phyloP scores from a whole-genome alignment of 2,888 invertebrate genomes.

The Callinectes sapidus region DNA sequence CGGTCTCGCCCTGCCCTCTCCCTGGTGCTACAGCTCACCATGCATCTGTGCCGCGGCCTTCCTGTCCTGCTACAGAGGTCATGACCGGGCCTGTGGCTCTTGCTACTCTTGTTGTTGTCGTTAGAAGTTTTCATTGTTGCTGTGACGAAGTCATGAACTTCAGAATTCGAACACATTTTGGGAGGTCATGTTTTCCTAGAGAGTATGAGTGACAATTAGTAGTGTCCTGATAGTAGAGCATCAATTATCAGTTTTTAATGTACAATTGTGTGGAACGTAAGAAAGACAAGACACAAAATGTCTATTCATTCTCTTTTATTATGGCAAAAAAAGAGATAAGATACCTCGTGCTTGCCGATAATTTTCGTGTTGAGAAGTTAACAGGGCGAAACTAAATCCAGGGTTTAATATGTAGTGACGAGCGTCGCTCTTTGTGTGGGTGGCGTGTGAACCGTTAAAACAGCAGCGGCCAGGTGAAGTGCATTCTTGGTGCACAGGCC shows the following conservation, averaged over 20 bases:
- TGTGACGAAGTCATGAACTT: not conserved
- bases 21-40: not conserved
- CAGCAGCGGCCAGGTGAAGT: not conserved
- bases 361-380: constrained; percentile 7
- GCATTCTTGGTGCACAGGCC: not conserved
- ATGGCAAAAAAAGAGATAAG: not conserved
- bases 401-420: not conserved
- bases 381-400: not conserved
- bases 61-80: not conserved
- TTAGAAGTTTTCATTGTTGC: not conserved
- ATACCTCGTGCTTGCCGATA: not conserved
- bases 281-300: not conserved
- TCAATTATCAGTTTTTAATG: not conserved
- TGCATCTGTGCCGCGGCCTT: not conserved
- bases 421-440: not conserved
- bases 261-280: not conserved
- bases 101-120: not conserved
- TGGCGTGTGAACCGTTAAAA: not conserved
- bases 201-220: not conserved
- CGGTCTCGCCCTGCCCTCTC: not conserved
- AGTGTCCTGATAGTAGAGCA: not conserved
- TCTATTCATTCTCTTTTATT: not conserved
- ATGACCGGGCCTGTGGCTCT: not conserved
- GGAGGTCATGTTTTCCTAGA: not conserved
- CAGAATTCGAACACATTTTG: not conserved